Evolutionary conservation across 2,113 vertebrate species (phyloP), one percentile per base, ranked within the genome.

Genomic region (Nothobranchius furzeri): DNA sequence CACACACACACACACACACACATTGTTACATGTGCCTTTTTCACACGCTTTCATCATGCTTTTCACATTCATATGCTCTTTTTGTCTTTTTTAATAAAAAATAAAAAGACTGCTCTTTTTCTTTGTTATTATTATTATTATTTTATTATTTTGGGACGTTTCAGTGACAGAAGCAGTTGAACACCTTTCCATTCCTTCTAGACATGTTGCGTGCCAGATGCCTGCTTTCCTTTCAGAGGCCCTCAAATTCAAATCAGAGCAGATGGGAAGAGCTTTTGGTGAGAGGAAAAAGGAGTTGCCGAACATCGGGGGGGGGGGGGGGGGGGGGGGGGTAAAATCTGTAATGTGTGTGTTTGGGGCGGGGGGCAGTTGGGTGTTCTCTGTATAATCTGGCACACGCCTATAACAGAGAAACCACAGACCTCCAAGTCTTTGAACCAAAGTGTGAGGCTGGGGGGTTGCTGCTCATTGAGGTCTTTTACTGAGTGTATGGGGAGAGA

Each of bases 121-220:
- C 20, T 20, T 20, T 1, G 20, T 20, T 20, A 20, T 20, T 20
- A 20, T 20, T 20, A 20, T 20, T 20, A 20, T 20, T 58, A 11
- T 46, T 12, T 47, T 9, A 37, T 59, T 81, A 62, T 86, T 89
- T 72, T 14, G 45, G 68, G 70, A 63, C 63, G 83, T 82, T 82
- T 89, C 68, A 62, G 75, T 73, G 75, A 82, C 75, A 80, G 80
- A 71, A 75, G 70, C 74, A 70, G 65, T 82, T 87, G 74, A 65
- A 71, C 69, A 6, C 46, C 56, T 75, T 65, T 73, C 57, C 68
- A 74, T 70, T 46, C 64, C 72, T 80, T 50, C 20, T 60, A 82
- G 84, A 82, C 84, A 79, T 85, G 88, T 85, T 82, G 80, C 85
- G 88, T 85, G 86, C 85, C 91, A 92, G 90, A 92, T 92, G 91